Evolutionary conservation across 2,888 invertebrate genomes (phyloP), one percentile per base, ranked within the genome.

Genomic region (Spodoptera picta): DNA sequence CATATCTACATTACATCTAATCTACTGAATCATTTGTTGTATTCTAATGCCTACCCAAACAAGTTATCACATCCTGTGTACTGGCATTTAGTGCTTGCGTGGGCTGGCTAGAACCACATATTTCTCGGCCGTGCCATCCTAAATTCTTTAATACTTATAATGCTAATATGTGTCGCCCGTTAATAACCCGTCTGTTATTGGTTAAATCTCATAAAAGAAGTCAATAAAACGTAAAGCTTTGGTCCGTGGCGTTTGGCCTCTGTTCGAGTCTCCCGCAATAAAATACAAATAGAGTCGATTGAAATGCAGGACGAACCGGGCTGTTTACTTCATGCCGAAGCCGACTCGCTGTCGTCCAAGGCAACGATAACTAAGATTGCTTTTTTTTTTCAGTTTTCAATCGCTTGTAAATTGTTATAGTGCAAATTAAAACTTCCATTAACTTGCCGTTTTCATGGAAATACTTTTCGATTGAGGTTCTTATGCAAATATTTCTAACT

Each of bases 271-370:
- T 84, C 80, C 83, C 86, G 86, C 92, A 91, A 93, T 93, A 92
- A 93, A 93, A 91, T 90, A 92, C 92, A 93, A 93, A 92, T 90
- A 92, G 87, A 88, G 75, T 82, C 91, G 91, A 93, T 93, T 92
- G 93, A 92, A 93, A 93, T 92, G 90, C 93, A 92, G 90, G 90
- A 90, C 90, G 87, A 87, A 82, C 83, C 81, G 81, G 81, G 83
- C 87, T 91, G 92, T 92, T 92, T 92, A 90, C 92, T 91, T 87
- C 88, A 87, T 87, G 89, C 86, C 85, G 75, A 53, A 69, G 80
- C 80, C 81, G 82, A 75, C 85, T 79, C 80, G 80, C 77, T 85
- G 86, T 83, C 87, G 85, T 83, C 82, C 85, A 83, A 84, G 83
- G 82, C 86, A 87, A 86, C 88, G 86, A 90, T 91, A 91, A 89